These are phyloP conservation scores for Drosophila grimshawi DNA, from an alignment of 1,140 invertebrate species.

Conservation along the genomic window DNA sequence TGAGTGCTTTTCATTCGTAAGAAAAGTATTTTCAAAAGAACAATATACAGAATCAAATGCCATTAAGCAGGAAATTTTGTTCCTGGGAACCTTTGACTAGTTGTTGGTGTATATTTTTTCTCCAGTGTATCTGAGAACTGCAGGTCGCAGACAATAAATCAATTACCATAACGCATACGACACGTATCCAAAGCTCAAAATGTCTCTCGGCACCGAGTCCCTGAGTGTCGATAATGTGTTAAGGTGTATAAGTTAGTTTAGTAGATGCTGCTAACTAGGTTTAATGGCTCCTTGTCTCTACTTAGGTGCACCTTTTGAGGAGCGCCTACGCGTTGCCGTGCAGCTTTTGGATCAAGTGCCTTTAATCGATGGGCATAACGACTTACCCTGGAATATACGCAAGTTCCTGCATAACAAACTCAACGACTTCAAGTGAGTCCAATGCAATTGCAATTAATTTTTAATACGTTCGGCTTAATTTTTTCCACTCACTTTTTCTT, in stretches of 20 bases:
- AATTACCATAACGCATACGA: constrained; percentile 81
- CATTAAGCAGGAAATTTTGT: too few species aligned
- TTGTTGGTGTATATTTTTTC: neutral
- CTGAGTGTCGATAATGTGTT: constrained; percentile 40
- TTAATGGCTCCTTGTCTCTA: constrained; percentile 13
- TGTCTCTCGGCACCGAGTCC: constrained; percentile 11
- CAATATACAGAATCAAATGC: too few species aligned
- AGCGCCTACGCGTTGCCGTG: constrained; percentile 87
- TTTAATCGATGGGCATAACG: constrained; percentile 93
- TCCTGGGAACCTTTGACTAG: too few species aligned
- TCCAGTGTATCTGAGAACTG: neutral
- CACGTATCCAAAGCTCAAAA: constrained; percentile 46
- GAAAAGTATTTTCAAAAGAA: too few species aligned
- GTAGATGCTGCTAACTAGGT: constrained; percentile 44
- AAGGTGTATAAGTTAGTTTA: constrained; percentile 62
- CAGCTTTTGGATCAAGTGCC: constrained; percentile 88
- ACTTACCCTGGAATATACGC: constrained; percentile 95
- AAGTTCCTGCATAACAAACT: constrained; percentile 94
- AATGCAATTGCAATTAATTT: constrained; percentile 52
- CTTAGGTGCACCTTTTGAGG: constrained; percentile 87
- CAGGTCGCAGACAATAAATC: constrained; percentile 72
- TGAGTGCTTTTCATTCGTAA: too few species aligned
- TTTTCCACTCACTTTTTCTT: constrained; percentile 16
- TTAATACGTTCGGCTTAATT: constrained; percentile 35
- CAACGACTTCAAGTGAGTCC: constrained; percentile 89